Evolutionary conservation across 2,888 invertebrate species (phyloP).

Genomic region (Electrophaes corylata): DNA sequence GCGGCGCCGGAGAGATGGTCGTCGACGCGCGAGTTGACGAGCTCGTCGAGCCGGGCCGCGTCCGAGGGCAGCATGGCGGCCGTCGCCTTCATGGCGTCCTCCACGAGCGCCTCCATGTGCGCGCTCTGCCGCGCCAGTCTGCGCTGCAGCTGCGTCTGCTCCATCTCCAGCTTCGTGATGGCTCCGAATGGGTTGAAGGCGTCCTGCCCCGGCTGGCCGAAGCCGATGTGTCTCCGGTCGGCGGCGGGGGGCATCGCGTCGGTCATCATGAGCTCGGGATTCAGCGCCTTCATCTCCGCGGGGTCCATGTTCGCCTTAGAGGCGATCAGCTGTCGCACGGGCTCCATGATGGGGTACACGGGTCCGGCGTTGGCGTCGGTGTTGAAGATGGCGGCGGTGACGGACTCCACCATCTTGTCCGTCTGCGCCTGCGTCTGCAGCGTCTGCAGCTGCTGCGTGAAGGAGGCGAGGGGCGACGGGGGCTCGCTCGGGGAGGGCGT

Average conservation of each 20-base stretch:
- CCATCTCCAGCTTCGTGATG: conserved; percentile 70
- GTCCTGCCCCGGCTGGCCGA: conserved; percentile 58
- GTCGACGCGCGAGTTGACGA: conserved; percentile 79
- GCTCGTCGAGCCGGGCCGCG: conserved; percentile 83
- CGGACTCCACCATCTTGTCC: conserved; percentile 81
- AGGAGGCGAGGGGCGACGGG: conserved; percentile 69
- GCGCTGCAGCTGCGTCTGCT: conserved; percentile 64
- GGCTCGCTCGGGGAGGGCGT: conserved; percentile 62
- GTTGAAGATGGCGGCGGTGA: conserved; percentile 80
- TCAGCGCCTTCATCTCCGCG: conserved; percentile 64
- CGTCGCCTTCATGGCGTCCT: conserved; percentile 78
- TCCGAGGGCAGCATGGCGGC: conserved; percentile 72
- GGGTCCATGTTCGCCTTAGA: conserved; percentile 55
- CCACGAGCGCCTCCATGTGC: conserved; percentile 77
- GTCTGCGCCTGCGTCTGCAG: conserved; percentile 80
- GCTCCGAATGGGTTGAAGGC: conserved; percentile 69
- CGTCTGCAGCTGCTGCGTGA: conserved; percentile 77
- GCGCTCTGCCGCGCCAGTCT: conserved; percentile 72
- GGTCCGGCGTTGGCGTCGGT: conserved; percentile 58
- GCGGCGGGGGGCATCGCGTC: conserved; percentile 52
- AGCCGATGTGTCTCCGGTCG: conserved; percentile 59
- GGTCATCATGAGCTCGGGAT: conserved; percentile 64
- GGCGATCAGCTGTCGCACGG: conserved; percentile 67
- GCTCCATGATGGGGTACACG: conserved; percentile 49
- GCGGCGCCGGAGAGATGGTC: conserved; percentile 68